Base-by-base conservation (phyloP, 2,113 vertebrate species). In the mouse (Mus musculus) region DNA sequence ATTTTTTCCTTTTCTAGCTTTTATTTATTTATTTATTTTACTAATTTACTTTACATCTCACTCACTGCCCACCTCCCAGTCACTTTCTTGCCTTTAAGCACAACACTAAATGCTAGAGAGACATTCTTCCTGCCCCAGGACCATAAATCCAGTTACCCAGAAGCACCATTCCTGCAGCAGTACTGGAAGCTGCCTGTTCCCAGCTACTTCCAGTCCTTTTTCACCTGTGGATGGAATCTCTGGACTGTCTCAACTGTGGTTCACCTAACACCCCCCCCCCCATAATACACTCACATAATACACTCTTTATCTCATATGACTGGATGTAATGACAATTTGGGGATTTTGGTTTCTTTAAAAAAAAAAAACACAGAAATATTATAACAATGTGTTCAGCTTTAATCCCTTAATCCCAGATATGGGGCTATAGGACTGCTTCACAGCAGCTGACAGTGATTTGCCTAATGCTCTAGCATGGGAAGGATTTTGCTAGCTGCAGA, bases 261-360 rank as follows among this genome's bases (percentile, higher is more conserved):
- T 96, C 81, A 89, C 36, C 49, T 4, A 17, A 69, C 95, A 63
- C 65, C 86, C 56, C 12, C n/a, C n/a, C n/a, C n/a, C n/a, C n/a
- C n/a, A n/a, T n/a, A n/a, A n/a, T n/a, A n/a, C n/a, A n/a, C n/a
- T 0, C 0, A 22, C 96, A 14, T 94, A 24, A 73, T 65, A 71
- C 65, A 72, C 87, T 95, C 85, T 96, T 42, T 33, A 5, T 46
- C 30, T 39, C 26, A 86, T 17, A 86, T 28, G 22, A 54, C 33
- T 63, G 72, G n/a, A 22, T 5, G 26, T 13, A 30, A 16, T 28
- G 63, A 67, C 63, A 65, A 65, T 65, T 65, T 65, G 6, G 22
- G 11, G 11, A 67, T 67, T 67, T 30, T 30, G 65, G 65, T 67
- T 67, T 67, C 26, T 67, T 67, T 13, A 5, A 30, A 26, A 65